These are phyloP conservation scores for Peromyscus melanophrys DNA, from an alignment of 2,797 vertebrate species.

Conservation along the genomic window DNA sequence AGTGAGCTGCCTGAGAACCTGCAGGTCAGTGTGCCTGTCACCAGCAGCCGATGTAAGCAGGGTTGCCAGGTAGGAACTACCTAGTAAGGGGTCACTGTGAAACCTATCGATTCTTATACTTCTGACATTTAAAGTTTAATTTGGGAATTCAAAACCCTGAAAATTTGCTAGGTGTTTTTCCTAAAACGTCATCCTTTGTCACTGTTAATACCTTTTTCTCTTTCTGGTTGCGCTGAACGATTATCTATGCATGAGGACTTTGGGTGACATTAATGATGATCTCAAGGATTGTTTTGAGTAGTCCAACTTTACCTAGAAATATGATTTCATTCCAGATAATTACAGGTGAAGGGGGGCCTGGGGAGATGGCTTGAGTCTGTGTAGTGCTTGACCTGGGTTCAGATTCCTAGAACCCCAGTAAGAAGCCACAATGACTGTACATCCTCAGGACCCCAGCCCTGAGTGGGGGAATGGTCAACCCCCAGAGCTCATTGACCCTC, in stretches of 20 bases:
- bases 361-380: neutral
- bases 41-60: slow-evolving; percentile 90
- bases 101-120: neutral
- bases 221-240: slow-evolving; percentile 1
- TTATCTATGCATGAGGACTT: neutral
- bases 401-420: too few relatives aligned
- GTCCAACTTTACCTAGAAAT: slow-evolving; percentile 1
- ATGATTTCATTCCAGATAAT: slow-evolving; percentile 21
- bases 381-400: neutral
- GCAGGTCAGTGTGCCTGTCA: slow-evolving; percentile 97
- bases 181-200: neutral
- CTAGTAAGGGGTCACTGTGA: slow-evolving; percentile 78
- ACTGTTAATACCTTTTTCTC: neutral
- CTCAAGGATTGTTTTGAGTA: neutral
- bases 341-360: slow-evolving; percentile 6
- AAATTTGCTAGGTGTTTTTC: neutral
- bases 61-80: slow-evolving; percentile 91
- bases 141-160: neutral
- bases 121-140: neutral
- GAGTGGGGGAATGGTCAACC: too few relatives aligned
- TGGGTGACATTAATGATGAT: neutral
- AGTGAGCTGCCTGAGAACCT: slow-evolving; percentile 98
- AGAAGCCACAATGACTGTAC: too few relatives aligned
- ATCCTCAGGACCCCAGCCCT: neutral
- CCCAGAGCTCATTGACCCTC: neutral